Evolutionary conservation across 2,888 invertebrate genomes (phyloP).

Genomic region (Polymixis lichenea): DNA sequence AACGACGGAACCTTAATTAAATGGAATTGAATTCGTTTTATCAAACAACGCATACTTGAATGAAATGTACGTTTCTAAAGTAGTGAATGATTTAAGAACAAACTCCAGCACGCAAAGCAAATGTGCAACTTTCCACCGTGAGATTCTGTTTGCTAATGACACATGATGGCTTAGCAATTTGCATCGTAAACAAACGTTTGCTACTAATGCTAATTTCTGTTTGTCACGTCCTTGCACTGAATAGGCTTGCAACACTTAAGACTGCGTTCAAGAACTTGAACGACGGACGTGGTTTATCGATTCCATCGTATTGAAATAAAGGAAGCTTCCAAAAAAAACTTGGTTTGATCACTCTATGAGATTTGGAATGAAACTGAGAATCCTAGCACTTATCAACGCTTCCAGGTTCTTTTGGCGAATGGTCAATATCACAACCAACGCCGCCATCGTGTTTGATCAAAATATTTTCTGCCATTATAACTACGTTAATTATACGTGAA

Average conservation of each 20-base stretch:
- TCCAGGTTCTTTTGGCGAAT: no score
- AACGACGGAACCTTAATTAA: slow-evolving; percentile 13
- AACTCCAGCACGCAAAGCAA: slow-evolving; percentile 14
- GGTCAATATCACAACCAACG: no score
- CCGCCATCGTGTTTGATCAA: no score
- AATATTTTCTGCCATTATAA: no score
- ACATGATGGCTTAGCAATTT: slow-evolving; percentile 32
- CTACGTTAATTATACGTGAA: no score
- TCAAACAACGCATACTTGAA: slow-evolving; percentile 4
- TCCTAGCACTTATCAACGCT: no score
- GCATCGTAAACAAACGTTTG: slow-evolving; percentile 10
- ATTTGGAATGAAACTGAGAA: no score
- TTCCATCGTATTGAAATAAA: not conserved
- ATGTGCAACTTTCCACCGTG: slow-evolving; percentile 44
- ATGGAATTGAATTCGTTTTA: not conserved
- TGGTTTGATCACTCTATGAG: no score
- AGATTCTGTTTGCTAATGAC: slow-evolving; percentile 38
- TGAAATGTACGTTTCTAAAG: slow-evolving; percentile 23
- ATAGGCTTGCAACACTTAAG: slow-evolving; percentile 13
- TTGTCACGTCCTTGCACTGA: slow-evolving; percentile 25
- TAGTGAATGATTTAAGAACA: not conserved
- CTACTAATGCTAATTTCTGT: slow-evolving; percentile 25
- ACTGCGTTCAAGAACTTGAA: slow-evolving; percentile 30
- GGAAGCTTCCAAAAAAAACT: not conserved
- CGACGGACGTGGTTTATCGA: not conserved